Conservation (phyloP, 2,113 vertebrate genomes). For the Vidua macroura region DNA sequence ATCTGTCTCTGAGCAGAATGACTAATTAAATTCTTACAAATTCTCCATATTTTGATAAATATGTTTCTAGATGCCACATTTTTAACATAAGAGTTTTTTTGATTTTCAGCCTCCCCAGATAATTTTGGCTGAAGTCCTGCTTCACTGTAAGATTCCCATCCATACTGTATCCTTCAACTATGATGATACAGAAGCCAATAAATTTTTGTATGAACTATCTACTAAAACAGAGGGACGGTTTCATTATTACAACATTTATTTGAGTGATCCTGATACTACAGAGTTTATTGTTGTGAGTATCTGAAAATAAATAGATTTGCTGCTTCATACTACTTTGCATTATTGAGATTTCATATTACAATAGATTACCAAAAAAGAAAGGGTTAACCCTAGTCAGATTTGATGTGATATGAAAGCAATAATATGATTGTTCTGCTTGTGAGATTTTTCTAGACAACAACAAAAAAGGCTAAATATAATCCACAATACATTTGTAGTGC, state of each 20-base stretch:
- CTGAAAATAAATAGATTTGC: neutral
- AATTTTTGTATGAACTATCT: slow-evolving; percentile 75
- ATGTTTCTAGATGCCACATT: neutral
- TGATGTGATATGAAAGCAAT: neutral
- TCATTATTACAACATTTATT: slow-evolving; percentile 64
- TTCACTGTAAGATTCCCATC: slow-evolving; percentile 69
- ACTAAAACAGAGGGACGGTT: slow-evolving; percentile 74
- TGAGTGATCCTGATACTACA: slow-evolving; percentile 24
- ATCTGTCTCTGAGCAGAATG: neutral
- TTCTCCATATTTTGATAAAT: neutral
- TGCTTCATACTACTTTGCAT: neutral
- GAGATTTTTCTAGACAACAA: neutral
- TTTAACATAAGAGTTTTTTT: neutral
- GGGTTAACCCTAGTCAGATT: neutral
- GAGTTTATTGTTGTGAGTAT: slow-evolving; percentile 68
- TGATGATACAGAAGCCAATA: slow-evolving; percentile 74
- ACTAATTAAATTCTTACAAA: neutral
- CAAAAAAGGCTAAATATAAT: neutral
- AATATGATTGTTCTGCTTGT: neutral
- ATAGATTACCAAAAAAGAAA: neutral
- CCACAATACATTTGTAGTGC: neutral
- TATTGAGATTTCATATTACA: neutral
- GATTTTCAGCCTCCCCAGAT: slow-evolving; percentile 59
- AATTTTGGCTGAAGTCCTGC: slow-evolving; percentile 67
- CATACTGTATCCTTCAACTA: slow-evolving; percentile 81